Base-by-base conservation (phyloP, 1,140 invertebrate genomes). In the Choristoneura fumiferana region DNA sequence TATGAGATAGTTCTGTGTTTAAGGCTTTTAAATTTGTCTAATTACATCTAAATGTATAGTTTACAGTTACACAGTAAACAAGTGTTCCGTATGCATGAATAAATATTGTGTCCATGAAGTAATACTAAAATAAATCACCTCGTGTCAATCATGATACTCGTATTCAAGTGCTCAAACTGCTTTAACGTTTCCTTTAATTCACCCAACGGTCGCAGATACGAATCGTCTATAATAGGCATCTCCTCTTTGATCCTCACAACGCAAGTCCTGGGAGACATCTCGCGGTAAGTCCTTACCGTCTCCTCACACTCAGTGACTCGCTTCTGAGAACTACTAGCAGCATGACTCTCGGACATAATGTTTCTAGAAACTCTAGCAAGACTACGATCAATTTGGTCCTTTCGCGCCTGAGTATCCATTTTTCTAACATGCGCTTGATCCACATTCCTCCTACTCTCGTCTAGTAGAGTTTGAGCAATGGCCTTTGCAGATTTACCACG, bases 401-500 rank as follows among this genome's bases (percentile, higher is more conserved):
- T 69, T 63, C 63, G 69, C 0, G 35, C 55, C 34, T 70, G 64
- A 17, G 65, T 56, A 40, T 79, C 69, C 17, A 76, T 57, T 53
- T 70, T 71, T n/a, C 69, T 62, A 5, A 70, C 54, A 58, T 62
- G 67, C 33, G 61, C 71, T 53, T 78, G 64, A 49, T 61, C 58
- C 14, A 93, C 92, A 74, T 92, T 92, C 62, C 87, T 90, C 63
- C 91, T 84, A 56, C 91, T 92, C 62, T 93, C 91, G 4, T 90
- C 82, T 34, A 93, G 75, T 10, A 95, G 75, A 4, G 93, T 92
- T 65, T 92, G 91, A 72, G 93, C 93, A 65, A 95, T 95, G 22
- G 91, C 91, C 71, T 91, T 93, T 8, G 94, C 94, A 1, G 94
- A 95, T 89, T 94, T 95, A 39, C 94, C 94, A 63, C 84, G 76